These are phyloP conservation scores for Xestia xanthographa DNA, from an alignment of 2,888 invertebrate species.

Conservation along the genomic window DNA sequence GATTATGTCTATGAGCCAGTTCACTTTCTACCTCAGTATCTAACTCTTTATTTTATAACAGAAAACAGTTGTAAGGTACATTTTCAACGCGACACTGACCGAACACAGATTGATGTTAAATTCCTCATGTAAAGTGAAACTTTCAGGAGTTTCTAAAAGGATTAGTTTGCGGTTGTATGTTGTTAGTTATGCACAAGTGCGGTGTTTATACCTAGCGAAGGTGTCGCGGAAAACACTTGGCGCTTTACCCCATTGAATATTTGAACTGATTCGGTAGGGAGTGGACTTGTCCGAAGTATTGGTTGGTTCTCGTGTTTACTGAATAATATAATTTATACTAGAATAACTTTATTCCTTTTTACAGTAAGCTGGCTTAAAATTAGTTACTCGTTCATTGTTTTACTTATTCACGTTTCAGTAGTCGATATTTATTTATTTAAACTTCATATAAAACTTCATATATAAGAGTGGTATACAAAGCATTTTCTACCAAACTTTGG, in stretches of 20 bases:
- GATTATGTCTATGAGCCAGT: too few relatives aligned
- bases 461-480: too few relatives aligned
- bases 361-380: neutral
- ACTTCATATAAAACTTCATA: too few relatives aligned
- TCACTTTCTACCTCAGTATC: too few relatives aligned
- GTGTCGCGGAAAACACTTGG: conserved; percentile 20
- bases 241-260: conserved; percentile 33
- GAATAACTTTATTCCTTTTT: neutral
- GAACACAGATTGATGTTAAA: conserved; percentile 8
- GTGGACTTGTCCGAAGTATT: neutral
- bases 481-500: too few relatives aligned
- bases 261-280: conserved; percentile 18
- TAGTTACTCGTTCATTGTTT: neutral
- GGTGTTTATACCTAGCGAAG: conserved; percentile 15
- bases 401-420: too few relatives aligned
- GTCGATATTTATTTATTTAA: too few relatives aligned
- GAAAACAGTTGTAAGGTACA: neutral
- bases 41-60: too few relatives aligned
- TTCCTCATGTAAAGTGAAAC: conserved; percentile 12
- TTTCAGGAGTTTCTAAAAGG: conserved; percentile 30
- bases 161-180: conserved; percentile 36
- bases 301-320: neutral
- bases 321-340: neutral
- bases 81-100: neutral
- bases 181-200: conserved; percentile 37